Base-by-base conservation (phyloP, 2,113 vertebrate species). In the Peromyscus polionotus region DNA sequence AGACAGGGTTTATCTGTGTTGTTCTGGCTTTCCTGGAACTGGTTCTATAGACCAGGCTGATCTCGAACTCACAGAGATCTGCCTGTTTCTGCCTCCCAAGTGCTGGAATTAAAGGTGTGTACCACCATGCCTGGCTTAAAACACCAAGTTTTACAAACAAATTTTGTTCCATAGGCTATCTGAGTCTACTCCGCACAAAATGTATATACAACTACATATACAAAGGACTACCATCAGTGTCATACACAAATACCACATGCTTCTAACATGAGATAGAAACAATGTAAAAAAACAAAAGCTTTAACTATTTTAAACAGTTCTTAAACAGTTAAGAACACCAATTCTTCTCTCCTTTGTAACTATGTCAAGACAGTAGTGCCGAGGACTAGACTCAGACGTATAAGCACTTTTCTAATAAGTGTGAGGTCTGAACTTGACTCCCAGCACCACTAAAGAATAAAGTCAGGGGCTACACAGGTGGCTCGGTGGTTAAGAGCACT, bases 201-300 rank as follows among this genome's bases (percentile, higher is more conserved):
- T 68, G 28, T 68, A 20, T n/a, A 90, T 76, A 59, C 0, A 79
- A 7, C 24, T 95, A 72, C 45, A 92, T 61, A 86, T 36, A 89
- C 5, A 95, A 0, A 93, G 17, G 70, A 83, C 4, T 86, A 91
- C 11, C 75, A 85, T 65, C 28, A 91, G 12, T 87, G 1, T 75
- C 81, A 75, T 80, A 75, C 9, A 88, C 68, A 79, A 95, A 88
- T 1, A 96, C 33, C 4, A 90, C 57, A 54, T 42, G 19, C 51
- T 92, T 96, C 20, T 20, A 90, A 19, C 88, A 76, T n/a, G 72
- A 42, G 90, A 54, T 10, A 90, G 73, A 93, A n/a, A 7, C 13
- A n/a, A 73, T 4, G 2, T 70, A 61, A 91, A 95, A 7, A 97
- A 85, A 91, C 19, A 17, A 95, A 90, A 87, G 22, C 39, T 90